These are phyloP conservation scores for Columba guinea DNA, from an alignment of 2,797 vertebrate species.

Conservation along the genomic window DNA sequence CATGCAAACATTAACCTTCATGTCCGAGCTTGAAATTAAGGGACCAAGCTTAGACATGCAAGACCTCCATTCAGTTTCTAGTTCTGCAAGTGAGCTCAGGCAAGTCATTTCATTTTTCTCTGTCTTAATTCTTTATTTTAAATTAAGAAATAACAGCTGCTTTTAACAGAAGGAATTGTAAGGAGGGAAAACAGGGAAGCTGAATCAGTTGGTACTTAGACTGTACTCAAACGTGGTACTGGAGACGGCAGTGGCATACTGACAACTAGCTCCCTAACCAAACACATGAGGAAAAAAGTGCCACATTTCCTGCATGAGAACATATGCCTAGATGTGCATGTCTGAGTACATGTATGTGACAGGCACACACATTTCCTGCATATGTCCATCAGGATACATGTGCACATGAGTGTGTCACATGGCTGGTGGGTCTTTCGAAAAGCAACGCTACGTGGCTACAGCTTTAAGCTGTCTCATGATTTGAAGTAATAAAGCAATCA, in stretches of 20 bases:
- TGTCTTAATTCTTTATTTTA: conserved; percentile 13
- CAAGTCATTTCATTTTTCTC: neutral
- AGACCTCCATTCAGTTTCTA: neutral
- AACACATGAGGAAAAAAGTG: no score
- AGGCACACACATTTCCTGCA: neutral
- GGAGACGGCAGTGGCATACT: neutral
- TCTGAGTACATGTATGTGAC: neutral
- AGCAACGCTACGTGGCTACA: neutral
- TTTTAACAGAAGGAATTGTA: conserved; percentile 21
- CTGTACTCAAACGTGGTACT: neutral
- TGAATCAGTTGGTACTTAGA: conserved; percentile 19
- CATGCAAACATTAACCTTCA: neutral
- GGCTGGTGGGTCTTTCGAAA: neutral
- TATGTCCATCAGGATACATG: neutral
- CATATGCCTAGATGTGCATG: accelerated
- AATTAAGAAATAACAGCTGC: conserved; percentile 29
- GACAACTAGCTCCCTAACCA: no score
- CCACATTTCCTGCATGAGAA: no score
- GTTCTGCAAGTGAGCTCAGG: neutral
- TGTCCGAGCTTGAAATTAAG: neutral
- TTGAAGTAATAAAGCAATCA: conserved; percentile 18
- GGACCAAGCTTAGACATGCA: neutral
- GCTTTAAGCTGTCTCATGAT: neutral
- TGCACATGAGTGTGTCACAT: accelerated
- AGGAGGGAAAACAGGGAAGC: neutral